Conservation (phyloP, 2,888 invertebrate genomes). For the Crepidodera aurea region DNA sequence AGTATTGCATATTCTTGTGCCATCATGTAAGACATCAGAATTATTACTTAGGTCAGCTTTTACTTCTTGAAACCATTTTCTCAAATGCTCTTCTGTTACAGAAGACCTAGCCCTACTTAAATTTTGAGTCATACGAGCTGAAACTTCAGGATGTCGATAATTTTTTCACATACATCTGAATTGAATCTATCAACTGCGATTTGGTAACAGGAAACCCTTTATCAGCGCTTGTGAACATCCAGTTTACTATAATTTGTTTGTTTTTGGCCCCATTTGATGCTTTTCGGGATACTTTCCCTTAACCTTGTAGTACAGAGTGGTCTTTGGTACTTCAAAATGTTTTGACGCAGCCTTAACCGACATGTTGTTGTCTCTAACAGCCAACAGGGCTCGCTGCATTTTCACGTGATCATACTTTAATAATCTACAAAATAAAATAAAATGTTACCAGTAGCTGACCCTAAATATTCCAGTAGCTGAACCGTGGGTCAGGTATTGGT, state of each 20-base stretch:
- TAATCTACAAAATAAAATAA: too few relatives aligned
- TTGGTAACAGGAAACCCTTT: constrained; percentile 19
- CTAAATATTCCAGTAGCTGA: too few relatives aligned
- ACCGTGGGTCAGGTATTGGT: too few relatives aligned
- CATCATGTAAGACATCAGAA: constrained; percentile 14
- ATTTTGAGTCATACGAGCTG: constrained; percentile 32
- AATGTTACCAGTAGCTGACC: too few relatives aligned
- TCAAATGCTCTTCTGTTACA: constrained; percentile 20
- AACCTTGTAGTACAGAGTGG: constrained; percentile 24
- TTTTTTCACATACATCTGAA: too few relatives aligned
- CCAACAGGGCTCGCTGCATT: too few relatives aligned
- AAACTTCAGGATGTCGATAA: constrained; percentile 51
- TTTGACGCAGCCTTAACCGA: constrained; percentile 6
- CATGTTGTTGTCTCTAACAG: too few relatives aligned
- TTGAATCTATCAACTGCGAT: constrained; percentile 20
- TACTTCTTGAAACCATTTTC: constrained; percentile 31
- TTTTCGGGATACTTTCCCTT: constrained; percentile 25
- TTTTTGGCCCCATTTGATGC: constrained; percentile 18
- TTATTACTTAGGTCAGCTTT: constrained; percentile 17
- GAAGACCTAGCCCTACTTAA: constrained; percentile 17
- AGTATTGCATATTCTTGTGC: constrained; percentile 13
- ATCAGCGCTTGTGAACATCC: constrained; percentile 16
- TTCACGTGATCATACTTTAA: too few relatives aligned
- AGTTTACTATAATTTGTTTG: too few relatives aligned
- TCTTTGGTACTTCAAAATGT: constrained; percentile 25